phyloP scores from a whole-genome alignment of 2,797 vertebrate genomes.

The Falco naumanni region DNA sequence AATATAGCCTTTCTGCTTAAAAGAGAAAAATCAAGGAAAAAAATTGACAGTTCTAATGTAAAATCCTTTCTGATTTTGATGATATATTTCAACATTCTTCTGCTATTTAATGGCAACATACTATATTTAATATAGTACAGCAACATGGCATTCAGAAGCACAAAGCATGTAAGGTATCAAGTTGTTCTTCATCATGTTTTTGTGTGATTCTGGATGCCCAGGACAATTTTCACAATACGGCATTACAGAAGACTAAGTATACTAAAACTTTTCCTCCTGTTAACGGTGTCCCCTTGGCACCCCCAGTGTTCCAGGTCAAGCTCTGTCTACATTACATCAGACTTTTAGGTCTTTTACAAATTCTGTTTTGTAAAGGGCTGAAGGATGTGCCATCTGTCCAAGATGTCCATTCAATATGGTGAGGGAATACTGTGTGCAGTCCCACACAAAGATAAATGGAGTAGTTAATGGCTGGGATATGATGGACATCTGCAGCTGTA shows the following conservation, averaged over 20 bases:
- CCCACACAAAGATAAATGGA: background rate
- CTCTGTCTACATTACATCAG: background rate
- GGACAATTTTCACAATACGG: background rate
- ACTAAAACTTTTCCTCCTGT: background rate
- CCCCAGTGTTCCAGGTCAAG: background rate
- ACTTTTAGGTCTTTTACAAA: background rate
- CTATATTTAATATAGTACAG: background rate
- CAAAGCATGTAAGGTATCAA: background rate
- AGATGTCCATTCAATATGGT: background rate
- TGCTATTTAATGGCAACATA: background rate
- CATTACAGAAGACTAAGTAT: background rate
- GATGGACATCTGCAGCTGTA: background rate
- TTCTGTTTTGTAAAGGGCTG: background rate
- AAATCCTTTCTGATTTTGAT: background rate
- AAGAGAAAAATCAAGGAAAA: background rate
- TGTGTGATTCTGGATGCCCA: background rate
- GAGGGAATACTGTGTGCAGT: background rate
- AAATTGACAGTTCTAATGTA: background rate
- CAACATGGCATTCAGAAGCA: background rate
- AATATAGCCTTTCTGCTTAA: background rate
- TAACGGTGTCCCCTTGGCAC: background rate
- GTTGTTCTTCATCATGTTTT: background rate
- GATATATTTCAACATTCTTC: background rate
- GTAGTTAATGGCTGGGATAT: background rate
- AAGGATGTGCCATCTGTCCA: background rate